phyloP scores from a whole-genome alignment of 2,797 vertebrate species.

The Enteromius argenteus region DNA sequence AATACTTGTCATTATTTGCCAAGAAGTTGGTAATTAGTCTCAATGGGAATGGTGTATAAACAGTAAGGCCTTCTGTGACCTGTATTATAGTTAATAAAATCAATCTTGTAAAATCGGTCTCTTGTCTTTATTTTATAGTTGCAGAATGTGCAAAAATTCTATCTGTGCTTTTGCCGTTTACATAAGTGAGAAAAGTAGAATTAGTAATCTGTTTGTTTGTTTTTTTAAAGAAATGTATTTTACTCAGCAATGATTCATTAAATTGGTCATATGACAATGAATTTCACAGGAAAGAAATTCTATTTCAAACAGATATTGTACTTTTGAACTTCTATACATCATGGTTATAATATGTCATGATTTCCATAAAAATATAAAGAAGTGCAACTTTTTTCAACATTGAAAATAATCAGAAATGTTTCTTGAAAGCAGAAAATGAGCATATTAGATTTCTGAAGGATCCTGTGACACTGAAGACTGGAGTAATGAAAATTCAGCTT shows the following conservation, averaged over 20 bases:
- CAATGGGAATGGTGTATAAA: slow-evolving; percentile 91
- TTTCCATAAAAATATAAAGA: neutral
- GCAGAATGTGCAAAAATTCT: neutral
- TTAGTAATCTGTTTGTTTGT: too few relatives aligned
- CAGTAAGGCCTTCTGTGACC: slow-evolving; percentile 94
- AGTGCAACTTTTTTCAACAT: neutral
- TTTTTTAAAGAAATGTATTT: neutral
- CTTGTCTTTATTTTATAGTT: slow-evolving; percentile 60
- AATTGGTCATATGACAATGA: neutral
- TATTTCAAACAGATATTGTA: neutral
- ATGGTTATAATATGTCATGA: neutral
- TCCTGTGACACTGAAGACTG: neutral
- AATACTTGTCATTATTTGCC: slow-evolving; percentile 86
- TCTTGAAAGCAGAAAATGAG: neutral
- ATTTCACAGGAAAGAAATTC: neutral
- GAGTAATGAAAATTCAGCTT: neutral
- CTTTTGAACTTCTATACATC: neutral
- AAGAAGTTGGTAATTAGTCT: slow-evolving; percentile 90
- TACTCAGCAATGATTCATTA: neutral
- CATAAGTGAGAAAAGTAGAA: too few relatives aligned
- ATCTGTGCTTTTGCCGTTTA: neutral
- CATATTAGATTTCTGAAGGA: neutral
- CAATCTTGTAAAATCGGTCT: slow-evolving; percentile 86
- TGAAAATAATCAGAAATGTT: neutral
- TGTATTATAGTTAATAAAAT: slow-evolving; percentile 99